Conservation (phyloP, 2,113 vertebrate species). For the Sander lucioperca region DNA sequence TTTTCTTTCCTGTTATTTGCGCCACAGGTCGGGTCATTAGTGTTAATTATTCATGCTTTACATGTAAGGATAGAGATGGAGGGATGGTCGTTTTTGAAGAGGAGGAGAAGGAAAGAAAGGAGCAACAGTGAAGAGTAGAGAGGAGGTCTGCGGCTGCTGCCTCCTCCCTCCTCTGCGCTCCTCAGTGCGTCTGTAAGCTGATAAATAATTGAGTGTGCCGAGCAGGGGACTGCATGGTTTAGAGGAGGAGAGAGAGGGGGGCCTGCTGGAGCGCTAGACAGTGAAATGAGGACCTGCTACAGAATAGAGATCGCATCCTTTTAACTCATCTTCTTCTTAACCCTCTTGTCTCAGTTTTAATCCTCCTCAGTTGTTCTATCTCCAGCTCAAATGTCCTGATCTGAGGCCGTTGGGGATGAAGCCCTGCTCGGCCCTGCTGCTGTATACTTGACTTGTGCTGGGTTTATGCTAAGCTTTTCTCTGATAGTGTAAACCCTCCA, state of each 20-base stretch:
- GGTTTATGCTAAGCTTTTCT: slow-evolving; percentile 13
- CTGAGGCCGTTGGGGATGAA: slow-evolving; percentile 2
- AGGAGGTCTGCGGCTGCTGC: slow-evolving; percentile 52
- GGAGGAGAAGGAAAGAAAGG: slow-evolving; percentile 38
- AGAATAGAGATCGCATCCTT: slow-evolving; percentile 60
- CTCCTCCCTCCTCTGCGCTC: slow-evolving; percentile 52
- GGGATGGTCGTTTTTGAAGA: slow-evolving; percentile 51
- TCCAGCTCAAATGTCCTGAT: slow-evolving; percentile 17
- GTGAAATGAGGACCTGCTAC: slow-evolving; percentile 61
- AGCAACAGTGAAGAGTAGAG: slow-evolving; percentile 43
- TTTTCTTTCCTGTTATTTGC: slow-evolving; percentile 26
- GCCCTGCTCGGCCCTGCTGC: not conserved
- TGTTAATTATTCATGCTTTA: slow-evolving; percentile 53
- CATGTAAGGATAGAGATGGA: slow-evolving; percentile 32
- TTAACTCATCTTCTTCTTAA: slow-evolving; percentile 34
- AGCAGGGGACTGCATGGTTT: slow-evolving; percentile 71
- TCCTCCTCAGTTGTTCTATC: slow-evolving; percentile 15
- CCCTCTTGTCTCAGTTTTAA: slow-evolving; percentile 39
- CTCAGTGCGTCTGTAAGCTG: slow-evolving; percentile 68
- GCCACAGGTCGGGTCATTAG: slow-evolving; percentile 33
- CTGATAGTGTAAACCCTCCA: not conserved
- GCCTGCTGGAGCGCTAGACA: slow-evolving; percentile 56
- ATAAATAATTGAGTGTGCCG: slow-evolving; percentile 79
- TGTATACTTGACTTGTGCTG: not conserved
- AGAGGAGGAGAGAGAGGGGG: slow-evolving; percentile 47